Base-by-base conservation (phyloP, 2,888 invertebrate genomes). In the Epirrhoe tristata region DNA sequence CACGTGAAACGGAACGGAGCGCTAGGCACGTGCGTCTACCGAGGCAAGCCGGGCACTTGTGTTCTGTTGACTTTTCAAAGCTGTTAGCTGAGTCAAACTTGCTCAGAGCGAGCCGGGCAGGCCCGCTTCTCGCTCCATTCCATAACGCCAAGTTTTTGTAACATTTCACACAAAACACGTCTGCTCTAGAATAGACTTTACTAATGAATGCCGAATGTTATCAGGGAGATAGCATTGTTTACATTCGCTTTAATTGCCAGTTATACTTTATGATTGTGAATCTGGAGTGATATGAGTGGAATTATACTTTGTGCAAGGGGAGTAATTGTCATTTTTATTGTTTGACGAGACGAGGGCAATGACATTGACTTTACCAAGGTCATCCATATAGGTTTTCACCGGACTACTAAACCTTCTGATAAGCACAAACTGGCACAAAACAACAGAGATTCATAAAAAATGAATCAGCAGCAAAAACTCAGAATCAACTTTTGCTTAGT, bases 141-240 rank as follows among this genome's bases (percentile, higher is more conserved):
- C 75, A 74, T 72, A 68, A 72, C 81, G 80, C 89, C 90, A 90
- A 92, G 91, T 93, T 90, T 91, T 91, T 81, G 53, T 48, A 75
- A 70, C 78, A 75, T 77, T 51, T 43, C 51, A 73, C 72, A 68
- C 70, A 77, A 71, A 73, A 80, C 80, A 83, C 88, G 88, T 85
- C 86, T 77, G 77, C 74, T 73, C 85, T 74, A 77, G 69, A 57
- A 77, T 77, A 77, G 80, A 81, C 74, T 72, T 58, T 71, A 77
- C 73, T 78, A 75, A 80, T 57, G 48, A 63, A 58, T 61, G 68
- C 51, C 76, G 80, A 90, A 81, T 90, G 72, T 74, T 76, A 76
- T 75, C 74, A 67, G 54, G 64, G 58, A 68, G 74, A 79, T 73
- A 77, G 73, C 76, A 73, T 68, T 81, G 79, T 83, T 81, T 83